Evolutionary conservation across 2,113 vertebrate species (phyloP), one percentile per base, ranked within the genome.

Genomic region (Oreochromis aureus): DNA sequence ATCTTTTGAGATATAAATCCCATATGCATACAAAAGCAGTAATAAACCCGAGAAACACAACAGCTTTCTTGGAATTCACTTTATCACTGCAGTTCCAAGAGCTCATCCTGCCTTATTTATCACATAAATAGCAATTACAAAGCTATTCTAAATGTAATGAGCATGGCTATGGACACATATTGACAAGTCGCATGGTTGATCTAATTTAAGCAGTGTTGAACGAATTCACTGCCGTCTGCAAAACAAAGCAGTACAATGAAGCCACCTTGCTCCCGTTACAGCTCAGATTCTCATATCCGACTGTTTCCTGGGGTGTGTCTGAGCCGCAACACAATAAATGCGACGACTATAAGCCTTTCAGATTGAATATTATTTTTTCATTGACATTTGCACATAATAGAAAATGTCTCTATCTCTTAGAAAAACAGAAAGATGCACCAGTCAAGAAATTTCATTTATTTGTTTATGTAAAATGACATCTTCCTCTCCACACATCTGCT

Each of bases 391-490:
- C n/a, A 46, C 81, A 85, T 66, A 89, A 86, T 81, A 73, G 19
- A 56, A 91, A 91, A 87, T 82, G 82, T 85, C 82, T 88, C 84
- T 83, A 76, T 90, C 83, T 82, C 24, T 76, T 63, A n/a, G 80
- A 81, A 87, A 89, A 88, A 36, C 76, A 7, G 9, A 85, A 80
- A 89, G 83, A 86, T 56, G 86, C 79, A 63, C 34, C 10, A 24
- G 5, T 59, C 30, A 78, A 83, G 84, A 85, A 91, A 91, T 92
- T 93, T 85, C 88, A 93, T 95, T 92, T 91, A 92, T 93, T 94
- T 93, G 84, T 94, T 94, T 93, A 86, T 90, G 89, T 82, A 81
- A 91, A 95, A 93, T 93, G 91, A 89, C 91, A 87, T 80, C 84
- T 78, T 81, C 86, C 7, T 18, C 85, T 79, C 61, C 51, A 79